Evolutionary conservation across 2,888 invertebrate genomes (phyloP).

Genomic region (Linyphia triangularis): DNA sequence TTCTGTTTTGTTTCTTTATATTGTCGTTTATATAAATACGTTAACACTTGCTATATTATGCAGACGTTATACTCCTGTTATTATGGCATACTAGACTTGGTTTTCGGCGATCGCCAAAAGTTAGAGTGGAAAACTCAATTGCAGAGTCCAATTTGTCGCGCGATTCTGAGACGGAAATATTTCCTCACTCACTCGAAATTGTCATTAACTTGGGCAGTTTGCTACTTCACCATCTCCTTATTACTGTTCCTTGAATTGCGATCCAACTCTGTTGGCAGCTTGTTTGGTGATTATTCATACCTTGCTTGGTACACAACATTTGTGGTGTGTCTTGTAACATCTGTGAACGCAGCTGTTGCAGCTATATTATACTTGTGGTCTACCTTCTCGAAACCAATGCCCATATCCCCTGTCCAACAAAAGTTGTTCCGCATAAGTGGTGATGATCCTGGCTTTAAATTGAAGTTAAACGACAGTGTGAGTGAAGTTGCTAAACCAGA

Average conservation of each 20-base stretch:
- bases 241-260: slow-evolving; percentile 66
- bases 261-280: background rate
- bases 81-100: slow-evolving; percentile 6
- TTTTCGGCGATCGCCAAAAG: slow-evolving; percentile 33
- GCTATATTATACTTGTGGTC: slow-evolving; percentile 41
- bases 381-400: slow-evolving; percentile 58
- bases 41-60: slow-evolving; percentile 52
- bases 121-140: slow-evolving; percentile 63
- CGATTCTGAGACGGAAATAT: slow-evolving; percentile 55
- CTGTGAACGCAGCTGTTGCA: slow-evolving; percentile 32
- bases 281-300: slow-evolving; percentile 27
- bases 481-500: slow-evolving; percentile 14
- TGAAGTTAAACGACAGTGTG: background rate
- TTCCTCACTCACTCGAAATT: slow-evolving; percentile 59
- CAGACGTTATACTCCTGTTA: slow-evolving; percentile 34
- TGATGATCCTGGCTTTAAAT: slow-evolving; percentile 59
- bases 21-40: slow-evolving; percentile 39
- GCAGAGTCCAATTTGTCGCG: slow-evolving; percentile 61
- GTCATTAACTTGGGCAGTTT: slow-evolving; percentile 63
- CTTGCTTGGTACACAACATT: slow-evolving; percentile 28
- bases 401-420: slow-evolving; percentile 55
- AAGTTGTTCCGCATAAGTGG: slow-evolving; percentile 50
- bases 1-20: slow-evolving; percentile 12
- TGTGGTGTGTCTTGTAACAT: background rate
- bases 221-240: slow-evolving; percentile 33